A percentile compares a stretch with the other conserved stretches of the same genome.
Conservation (phyloP, 2,888 invertebrate genomes). For the Linnaemya vulpina region DNA sequence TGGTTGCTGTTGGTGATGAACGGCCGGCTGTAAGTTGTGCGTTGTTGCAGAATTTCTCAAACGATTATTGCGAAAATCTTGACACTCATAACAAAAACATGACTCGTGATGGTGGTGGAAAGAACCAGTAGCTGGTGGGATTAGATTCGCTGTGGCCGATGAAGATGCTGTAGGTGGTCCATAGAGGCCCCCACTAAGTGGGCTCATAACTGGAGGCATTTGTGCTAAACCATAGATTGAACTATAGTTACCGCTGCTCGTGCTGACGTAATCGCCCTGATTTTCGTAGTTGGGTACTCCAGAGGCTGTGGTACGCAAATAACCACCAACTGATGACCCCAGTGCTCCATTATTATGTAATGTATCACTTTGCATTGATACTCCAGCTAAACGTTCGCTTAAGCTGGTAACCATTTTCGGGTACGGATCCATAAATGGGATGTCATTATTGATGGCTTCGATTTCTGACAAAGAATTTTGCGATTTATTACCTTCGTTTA, state of each 20-base stretch:
- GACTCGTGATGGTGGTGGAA: constrained; percentile 80
- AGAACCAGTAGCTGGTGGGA: constrained; percentile 56
- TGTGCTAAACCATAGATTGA: constrained; percentile 77
- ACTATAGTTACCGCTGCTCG: constrained; percentile 74
- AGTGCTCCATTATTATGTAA: constrained; percentile 46
- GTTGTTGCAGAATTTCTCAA: constrained; percentile 68
- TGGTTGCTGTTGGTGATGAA: constrained; percentile 71
- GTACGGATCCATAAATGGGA: constrained; percentile 82
- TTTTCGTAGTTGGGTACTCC: constrained; percentile 73
- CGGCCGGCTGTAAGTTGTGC: constrained; percentile 46
- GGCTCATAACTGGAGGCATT: constrained; percentile 78
- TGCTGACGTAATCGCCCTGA: constrained; percentile 73
- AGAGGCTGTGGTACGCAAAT: constrained; percentile 65
- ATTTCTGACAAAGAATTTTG: constrained; percentile 82
- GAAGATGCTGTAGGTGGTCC: constrained; percentile 55
- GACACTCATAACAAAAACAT: constrained; percentile 83
- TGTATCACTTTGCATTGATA: constrained; percentile 76
- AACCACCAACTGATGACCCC: constrained; percentile 33
- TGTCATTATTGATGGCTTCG: constrained; percentile 80
- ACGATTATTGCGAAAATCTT: constrained; percentile 78
- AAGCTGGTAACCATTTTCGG: constrained; percentile 82
- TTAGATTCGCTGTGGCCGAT: constrained; percentile 49
- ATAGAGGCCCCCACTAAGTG: constrained; percentile 69
- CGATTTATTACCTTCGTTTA: constrained; percentile 79
- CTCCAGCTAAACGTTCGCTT: constrained; percentile 81